Percentiles rank a stretch among this genome's conserved stretches.
Conservation (phyloP, 1,140 invertebrate species). For the Drosophila melanica region DNA sequence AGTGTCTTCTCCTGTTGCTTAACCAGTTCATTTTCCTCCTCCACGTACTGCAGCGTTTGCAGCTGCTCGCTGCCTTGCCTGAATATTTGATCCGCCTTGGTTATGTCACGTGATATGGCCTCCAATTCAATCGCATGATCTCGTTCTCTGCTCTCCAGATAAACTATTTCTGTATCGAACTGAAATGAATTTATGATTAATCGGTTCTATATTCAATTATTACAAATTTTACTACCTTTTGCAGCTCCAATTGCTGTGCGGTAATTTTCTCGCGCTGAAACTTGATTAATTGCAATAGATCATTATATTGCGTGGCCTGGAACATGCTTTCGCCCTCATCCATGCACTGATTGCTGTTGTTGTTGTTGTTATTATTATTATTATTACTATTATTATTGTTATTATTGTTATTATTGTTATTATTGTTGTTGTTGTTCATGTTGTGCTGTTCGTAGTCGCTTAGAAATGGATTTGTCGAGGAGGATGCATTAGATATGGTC, state of each 20-base stretch:
- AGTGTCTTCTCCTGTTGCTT: slow-evolving; percentile 93
- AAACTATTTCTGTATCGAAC: slow-evolving; percentile 95
- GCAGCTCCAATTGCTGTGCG: slow-evolving; percentile 94
- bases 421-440: slow-evolving; percentile 48
- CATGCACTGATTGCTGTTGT: slow-evolving; percentile 62
- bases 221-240: slow-evolving; percentile 87
- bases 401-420: slow-evolving; percentile 42
- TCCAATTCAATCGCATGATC: slow-evolving; percentile 94
- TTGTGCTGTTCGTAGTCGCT: slow-evolving; percentile 70
- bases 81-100: slow-evolving; percentile 89
- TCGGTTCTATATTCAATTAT: neutral
- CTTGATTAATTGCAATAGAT: slow-evolving; percentile 93
- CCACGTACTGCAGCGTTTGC: slow-evolving; percentile 90
- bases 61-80: slow-evolving; percentile 91
- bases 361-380: slow-evolving; percentile 34
- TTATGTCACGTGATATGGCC: slow-evolving; percentile 92
- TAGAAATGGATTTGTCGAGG: slow-evolving; percentile 72
- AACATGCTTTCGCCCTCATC: slow-evolving; percentile 83
- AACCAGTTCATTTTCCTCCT: slow-evolving; percentile 95
- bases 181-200: slow-evolving; percentile 79
- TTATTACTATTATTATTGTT: slow-evolving; percentile 53
- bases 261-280: slow-evolving; percentile 95
- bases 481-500: slow-evolving; percentile 83
- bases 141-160: slow-evolving; percentile 93
- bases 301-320: slow-evolving; percentile 88